These are phyloP conservation scores for Aphidius gifuensis DNA, from an alignment of 1,140 invertebrate species.

Conservation along the genomic window DNA sequence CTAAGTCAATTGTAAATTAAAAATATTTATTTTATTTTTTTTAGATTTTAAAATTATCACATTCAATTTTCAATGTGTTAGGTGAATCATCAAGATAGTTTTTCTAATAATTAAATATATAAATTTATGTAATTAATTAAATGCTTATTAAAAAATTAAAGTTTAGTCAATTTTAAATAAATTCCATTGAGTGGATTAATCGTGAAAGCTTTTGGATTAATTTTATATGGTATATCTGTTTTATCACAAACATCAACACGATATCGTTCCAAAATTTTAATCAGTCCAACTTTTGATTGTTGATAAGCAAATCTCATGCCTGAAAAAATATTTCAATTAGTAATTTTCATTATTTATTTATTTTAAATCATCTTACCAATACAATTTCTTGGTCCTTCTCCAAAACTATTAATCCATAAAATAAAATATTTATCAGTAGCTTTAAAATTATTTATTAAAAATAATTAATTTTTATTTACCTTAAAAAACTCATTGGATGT, in stretches of 20 bases:
- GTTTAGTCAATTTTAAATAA: no score
- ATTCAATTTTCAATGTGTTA: no score
- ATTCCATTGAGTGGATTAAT: constrained; percentile 31
- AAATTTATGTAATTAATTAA: no score
- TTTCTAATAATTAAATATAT: no score
- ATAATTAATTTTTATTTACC: constrained; percentile 33
- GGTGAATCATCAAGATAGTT: no score
- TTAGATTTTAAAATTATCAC: no score
- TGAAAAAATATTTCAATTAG: constrained; percentile 14
- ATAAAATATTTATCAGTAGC: constrained; percentile 44
- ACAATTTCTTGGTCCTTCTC: constrained; percentile 65
- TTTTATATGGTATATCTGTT: constrained; percentile 37
- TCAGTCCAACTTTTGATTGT: constrained; percentile 54
- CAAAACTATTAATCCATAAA: constrained; percentile 60
- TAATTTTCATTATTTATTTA: neutral
- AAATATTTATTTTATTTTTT: no score
- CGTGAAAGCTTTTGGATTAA: constrained; percentile 28
- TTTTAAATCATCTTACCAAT: constrained; percentile 49
- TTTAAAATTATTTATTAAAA: constrained; percentile 53
- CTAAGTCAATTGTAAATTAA: no score
- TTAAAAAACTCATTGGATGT: constrained; percentile 45
- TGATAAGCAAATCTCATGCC: constrained; percentile 47
- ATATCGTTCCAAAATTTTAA: constrained; percentile 48
- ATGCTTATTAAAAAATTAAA: no score
- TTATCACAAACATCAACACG: constrained; percentile 39